Percentiles rank a stretch among this genome's conserved stretches.
These are phyloP conservation scores for Labeo calbasu DNA, from an alignment of 2,797 vertebrate species.

Conservation along the genomic window DNA sequence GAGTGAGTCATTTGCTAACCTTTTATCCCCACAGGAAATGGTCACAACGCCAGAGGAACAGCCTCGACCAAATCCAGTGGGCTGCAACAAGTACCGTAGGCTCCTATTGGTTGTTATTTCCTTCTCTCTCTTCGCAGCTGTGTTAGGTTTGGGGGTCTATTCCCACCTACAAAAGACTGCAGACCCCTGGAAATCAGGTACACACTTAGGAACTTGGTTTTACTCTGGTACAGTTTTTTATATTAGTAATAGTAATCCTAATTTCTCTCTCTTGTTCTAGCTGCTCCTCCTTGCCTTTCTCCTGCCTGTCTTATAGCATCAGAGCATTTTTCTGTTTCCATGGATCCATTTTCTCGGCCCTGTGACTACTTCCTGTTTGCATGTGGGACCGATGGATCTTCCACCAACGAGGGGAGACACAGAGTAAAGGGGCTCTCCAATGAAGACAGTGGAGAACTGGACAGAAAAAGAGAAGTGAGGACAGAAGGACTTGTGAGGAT, in stretches of 20 bases:
- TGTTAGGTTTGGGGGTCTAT: slow-evolving; percentile 66
- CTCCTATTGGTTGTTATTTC: slow-evolving; percentile 61
- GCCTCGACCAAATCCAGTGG: slow-evolving; percentile 49
- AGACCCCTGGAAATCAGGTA: slow-evolving; percentile 27
- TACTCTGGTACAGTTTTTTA: background rate
- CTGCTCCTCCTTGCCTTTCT: slow-evolving; percentile 72
- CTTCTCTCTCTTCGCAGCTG: slow-evolving; percentile 59
- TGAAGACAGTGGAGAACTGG: slow-evolving; percentile 55
- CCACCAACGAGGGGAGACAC: slow-evolving; percentile 56
- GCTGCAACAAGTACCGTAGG: slow-evolving; percentile 54
- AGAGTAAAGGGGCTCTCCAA: slow-evolving; percentile 57
- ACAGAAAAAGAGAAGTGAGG: slow-evolving; percentile 9
- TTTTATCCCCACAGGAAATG: slow-evolving; percentile 29
- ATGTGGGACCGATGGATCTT: slow-evolving; percentile 73
- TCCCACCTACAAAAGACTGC: slow-evolving; percentile 39
- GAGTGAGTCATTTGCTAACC: background rate
- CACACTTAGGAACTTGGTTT: background rate
- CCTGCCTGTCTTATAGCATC: slow-evolving; percentile 73
- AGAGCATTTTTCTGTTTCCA: slow-evolving; percentile 71
- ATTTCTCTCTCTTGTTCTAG: slow-evolving; percentile 55
- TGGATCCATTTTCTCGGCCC: slow-evolving; percentile 80
- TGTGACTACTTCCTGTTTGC: slow-evolving; percentile 88
- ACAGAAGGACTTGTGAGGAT: slow-evolving; percentile 38
- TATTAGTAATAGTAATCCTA: background rate
- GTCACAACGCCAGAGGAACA: slow-evolving; percentile 25